phyloP scores from a whole-genome alignment of 2,113 vertebrate genomes.

The Podilymbus podiceps region DNA sequence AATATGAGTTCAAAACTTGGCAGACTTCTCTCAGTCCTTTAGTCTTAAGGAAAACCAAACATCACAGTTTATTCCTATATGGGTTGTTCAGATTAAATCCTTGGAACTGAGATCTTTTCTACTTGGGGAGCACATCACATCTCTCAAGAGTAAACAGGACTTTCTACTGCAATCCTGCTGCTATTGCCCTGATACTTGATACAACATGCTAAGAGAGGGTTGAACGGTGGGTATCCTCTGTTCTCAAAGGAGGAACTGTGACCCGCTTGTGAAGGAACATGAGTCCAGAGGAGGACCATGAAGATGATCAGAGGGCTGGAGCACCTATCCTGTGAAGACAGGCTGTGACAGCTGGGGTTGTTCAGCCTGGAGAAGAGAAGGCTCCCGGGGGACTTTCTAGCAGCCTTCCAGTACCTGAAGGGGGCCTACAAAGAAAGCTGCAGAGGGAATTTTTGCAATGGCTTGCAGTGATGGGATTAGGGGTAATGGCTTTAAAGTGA shows the following conservation, averaged over 20 bases:
- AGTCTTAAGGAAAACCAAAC: not conserved
- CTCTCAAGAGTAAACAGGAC: not conserved
- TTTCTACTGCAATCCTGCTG: not conserved
- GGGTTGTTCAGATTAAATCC: not conserved
- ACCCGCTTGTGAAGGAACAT: not conserved
- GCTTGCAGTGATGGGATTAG: too few relatives aligned
- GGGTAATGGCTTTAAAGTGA: too few relatives aligned
- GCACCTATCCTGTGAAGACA: too few relatives aligned
- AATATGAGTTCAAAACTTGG: not conserved
- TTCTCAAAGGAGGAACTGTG: not conserved
- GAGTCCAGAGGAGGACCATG: too few relatives aligned
- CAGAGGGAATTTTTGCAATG: too few relatives aligned
- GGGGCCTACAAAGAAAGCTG: too few relatives aligned
- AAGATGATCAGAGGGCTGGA: too few relatives aligned
- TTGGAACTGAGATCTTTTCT: not conserved
- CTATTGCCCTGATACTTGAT: not conserved
- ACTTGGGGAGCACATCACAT: not conserved
- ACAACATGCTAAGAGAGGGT: not conserved
- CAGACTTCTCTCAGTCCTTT: not conserved
- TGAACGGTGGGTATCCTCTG: not conserved
- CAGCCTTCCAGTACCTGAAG: too few relatives aligned
- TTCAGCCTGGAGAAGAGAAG: too few relatives aligned
- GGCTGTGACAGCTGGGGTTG: too few relatives aligned
- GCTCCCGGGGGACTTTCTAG: too few relatives aligned
- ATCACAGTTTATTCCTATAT: not conserved